A percentile compares a stretch with the other conserved stretches of the same genome.
phyloP scores from a whole-genome alignment of 2,797 vertebrate species.

The Gambusia yucatana region DNA sequence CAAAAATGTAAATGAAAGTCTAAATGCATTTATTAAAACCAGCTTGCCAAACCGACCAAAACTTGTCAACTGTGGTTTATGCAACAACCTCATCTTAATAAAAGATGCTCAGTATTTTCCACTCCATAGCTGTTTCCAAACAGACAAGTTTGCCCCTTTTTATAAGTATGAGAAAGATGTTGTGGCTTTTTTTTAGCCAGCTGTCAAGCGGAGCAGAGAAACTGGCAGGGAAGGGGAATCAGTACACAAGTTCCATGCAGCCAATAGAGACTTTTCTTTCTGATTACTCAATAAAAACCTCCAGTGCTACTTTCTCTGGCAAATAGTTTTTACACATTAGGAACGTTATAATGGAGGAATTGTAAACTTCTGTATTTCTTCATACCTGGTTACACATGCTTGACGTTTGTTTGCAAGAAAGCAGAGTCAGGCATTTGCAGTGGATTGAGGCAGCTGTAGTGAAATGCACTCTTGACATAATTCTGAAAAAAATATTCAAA shows the following conservation, averaged over 20 bases:
- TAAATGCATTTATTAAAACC: background rate
- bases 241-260: background rate
- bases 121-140: background rate
- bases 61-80: background rate
- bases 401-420: background rate
- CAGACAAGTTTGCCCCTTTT: background rate
- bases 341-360: background rate
- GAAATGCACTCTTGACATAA: background rate
- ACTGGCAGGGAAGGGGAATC: background rate
- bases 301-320: background rate
- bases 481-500: background rate
- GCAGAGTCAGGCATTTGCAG: background rate
- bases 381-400: background rate
- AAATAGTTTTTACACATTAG: background rate
- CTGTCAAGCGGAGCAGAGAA: background rate
- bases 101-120: background rate
- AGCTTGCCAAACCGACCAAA: background rate
- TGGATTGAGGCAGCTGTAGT: background rate
- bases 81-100: background rate
- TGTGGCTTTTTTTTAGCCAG: background rate
- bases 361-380: background rate
- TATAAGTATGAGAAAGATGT: background rate
- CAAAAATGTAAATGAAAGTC: background rate
- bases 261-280: background rate
- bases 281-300: background rate